A percentile compares a stretch with the other conserved stretches of the same genome.
Evolutionary conservation across 2,113 vertebrate genomes (phyloP).

Genomic region (Pampusana beccarii): DNA sequence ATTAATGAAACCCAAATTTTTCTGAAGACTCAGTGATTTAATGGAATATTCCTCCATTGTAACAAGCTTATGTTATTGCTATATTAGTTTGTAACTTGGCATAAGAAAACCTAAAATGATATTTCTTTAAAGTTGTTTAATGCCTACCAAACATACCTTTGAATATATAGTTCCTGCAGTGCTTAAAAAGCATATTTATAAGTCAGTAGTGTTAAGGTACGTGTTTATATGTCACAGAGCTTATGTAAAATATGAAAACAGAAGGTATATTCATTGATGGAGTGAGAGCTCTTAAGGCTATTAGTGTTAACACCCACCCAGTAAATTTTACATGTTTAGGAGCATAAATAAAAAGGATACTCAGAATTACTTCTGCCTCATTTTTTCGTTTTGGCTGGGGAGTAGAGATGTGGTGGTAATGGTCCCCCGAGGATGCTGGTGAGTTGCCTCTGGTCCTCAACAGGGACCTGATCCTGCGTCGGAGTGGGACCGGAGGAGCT

Average conservation of each 20-base stretch:
- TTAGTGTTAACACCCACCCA: slow-evolving; percentile 54
- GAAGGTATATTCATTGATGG: slow-evolving; percentile 63
- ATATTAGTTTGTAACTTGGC: not conserved
- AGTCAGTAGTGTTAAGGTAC: slow-evolving; percentile 40
- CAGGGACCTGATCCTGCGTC: not conserved
- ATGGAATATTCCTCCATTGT: not conserved
- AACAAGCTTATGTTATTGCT: not conserved
- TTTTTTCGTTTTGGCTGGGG: slow-evolving; percentile 8
- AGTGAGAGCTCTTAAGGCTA: slow-evolving; percentile 41
- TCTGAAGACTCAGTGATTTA: not conserved
- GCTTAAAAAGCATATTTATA: slow-evolving; percentile 18
- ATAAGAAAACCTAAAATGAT: not conserved
- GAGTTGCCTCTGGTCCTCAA: not conserved
- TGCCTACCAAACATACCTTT: not conserved
- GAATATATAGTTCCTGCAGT: slow-evolving; percentile 25
- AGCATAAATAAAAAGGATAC: slow-evolving; percentile 24
- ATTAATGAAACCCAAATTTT: not conserved
- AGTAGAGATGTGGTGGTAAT: not conserved
- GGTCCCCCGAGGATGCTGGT: not conserved
- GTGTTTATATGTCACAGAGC: slow-evolving; percentile 60
- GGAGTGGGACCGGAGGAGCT: not conserved
- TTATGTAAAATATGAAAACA: slow-evolving; percentile 56
- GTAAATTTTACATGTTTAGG: slow-evolving; percentile 46
- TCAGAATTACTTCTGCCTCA: slow-evolving; percentile 37
- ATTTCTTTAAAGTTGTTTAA: slow-evolving; percentile 32